Evolutionary conservation across 2,113 vertebrate species (phyloP).

Genomic region (Hymenochirus boettgeri): DNA sequence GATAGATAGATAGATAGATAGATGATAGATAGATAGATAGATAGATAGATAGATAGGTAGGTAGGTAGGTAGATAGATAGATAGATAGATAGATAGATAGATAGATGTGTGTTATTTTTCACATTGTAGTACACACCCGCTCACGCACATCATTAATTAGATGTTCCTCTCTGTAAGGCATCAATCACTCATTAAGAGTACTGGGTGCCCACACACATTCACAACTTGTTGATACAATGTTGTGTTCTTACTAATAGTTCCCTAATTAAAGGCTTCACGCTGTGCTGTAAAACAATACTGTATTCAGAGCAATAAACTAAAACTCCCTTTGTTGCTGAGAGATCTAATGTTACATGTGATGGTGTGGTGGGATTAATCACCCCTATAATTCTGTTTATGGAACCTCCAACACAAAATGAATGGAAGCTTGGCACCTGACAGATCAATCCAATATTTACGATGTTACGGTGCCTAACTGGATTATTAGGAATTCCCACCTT

Average conservation of each 20-base stretch:
- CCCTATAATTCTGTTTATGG: conserved; percentile 26
- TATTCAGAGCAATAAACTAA: neutral
- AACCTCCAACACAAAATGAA: conserved; percentile 1
- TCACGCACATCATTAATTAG: too few species aligned
- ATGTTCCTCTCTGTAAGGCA: too few species aligned
- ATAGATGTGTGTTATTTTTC: too few species aligned
- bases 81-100: too few species aligned
- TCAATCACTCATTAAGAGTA: too few species aligned
- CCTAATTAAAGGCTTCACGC: neutral
- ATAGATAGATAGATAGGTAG: too few species aligned
- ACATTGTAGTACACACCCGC: too few species aligned
- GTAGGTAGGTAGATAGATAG: too few species aligned
- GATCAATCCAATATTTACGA: conserved; percentile 22
- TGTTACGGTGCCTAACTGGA: conserved; percentile 36
- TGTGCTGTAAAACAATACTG: neutral
- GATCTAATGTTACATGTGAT: neutral
- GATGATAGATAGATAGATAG: too few species aligned
- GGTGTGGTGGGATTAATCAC: conserved; percentile 9
- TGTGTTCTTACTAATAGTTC: neutral
- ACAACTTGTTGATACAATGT: too few species aligned
- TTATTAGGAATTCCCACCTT: conserved; percentile 35
- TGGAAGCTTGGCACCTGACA: conserved; percentile 1
- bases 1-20: too few species aligned
- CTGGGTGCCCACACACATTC: neutral
- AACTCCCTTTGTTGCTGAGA: too few species aligned